Evolutionary conservation across 2,113 vertebrate genomes (phyloP), one percentile per base, ranked within the genome.

Genomic region (Salvelinus fontinalis): DNA sequence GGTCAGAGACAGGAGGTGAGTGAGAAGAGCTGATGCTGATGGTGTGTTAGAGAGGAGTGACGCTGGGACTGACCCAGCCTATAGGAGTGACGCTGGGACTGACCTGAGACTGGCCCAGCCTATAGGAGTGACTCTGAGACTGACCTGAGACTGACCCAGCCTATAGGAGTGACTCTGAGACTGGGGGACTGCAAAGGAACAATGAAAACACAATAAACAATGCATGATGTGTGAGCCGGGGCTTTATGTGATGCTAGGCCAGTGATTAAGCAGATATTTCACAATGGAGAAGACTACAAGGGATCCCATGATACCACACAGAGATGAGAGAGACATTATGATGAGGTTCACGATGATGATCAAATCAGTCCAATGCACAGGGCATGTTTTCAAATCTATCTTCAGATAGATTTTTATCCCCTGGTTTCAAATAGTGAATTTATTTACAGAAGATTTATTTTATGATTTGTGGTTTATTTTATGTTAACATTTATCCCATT

Each of bases 131-230:
- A 34, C 1, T 1, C 31, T 34, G 31, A 5, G 31, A 74, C 75
- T 85, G 84, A 81, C 88, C 84, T 3, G 83, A 86, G 88, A 85
- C 85, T 88, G 87, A 92, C 87, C 85, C 83, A 71, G 79, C 86
- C 88, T 83, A 86, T 78, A 39, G 83, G 84, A 39, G 34, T 39
- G 34, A 39, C 34, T 75, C 49, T 51, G 72, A 0, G 26, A 75
- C 68, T 74, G 79, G 78, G 44, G 20, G 60, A 18, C 2, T n/a
- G n/a, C 24, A 22, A 29, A 12, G 79, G 71, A 84, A 87, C 75
- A 70, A 75, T 73, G 78, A 65, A 66, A 70, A 85, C 70, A 79
- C 83, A 79, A 88, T 81, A 88, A 88, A 91, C 87, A 87, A 80
- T 81, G 72, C 79, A 68, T 80, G 85, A 87, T 48, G 81, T 70